phyloP scores from a whole-genome alignment of 2,888 invertebrate genomes.

The Pantelozetes paolii region DNA sequence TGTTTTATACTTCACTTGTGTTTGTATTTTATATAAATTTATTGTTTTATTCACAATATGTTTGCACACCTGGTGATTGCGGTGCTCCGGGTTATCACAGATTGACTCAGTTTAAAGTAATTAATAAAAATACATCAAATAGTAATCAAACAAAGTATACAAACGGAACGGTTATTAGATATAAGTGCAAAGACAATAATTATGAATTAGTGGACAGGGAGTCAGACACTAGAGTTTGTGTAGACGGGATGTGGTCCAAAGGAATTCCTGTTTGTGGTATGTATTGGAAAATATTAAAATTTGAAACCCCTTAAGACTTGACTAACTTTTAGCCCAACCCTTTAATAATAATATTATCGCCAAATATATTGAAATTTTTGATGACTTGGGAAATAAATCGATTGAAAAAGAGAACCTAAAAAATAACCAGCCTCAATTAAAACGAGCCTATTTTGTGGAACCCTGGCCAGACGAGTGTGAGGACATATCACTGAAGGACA shows the following conservation, averaged over 20 bases:
- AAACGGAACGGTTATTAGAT: neutral
- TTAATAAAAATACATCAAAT: neutral
- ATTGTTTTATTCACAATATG: too few relatives aligned
- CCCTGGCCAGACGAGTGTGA: neutral
- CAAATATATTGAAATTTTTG: neutral
- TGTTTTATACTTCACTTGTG: too few relatives aligned
- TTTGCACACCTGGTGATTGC: too few relatives aligned
- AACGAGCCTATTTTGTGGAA: neutral
- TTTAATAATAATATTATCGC: neutral
- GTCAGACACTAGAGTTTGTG: neutral
- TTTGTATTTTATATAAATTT: too few relatives aligned
- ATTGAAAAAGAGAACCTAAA: neutral
- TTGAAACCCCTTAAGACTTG: neutral
- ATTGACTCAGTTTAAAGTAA: too few relatives aligned
- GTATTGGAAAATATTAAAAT: neutral
- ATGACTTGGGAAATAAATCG: neutral
- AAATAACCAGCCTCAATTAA: neutral
- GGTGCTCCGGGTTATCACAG: too few relatives aligned
- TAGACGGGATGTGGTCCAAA: neutral
- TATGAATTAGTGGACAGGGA: neutral
- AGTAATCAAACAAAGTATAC: too few relatives aligned
- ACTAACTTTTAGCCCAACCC: neutral
- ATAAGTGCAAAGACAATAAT: neutral
- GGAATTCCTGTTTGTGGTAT: neutral
- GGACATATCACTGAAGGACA: neutral